Percentiles rank a stretch among this genome's conserved stretches.
Evolutionary conservation across 2,888 invertebrate species (phyloP).

Genomic region (Drosophila emarginata): DNA sequence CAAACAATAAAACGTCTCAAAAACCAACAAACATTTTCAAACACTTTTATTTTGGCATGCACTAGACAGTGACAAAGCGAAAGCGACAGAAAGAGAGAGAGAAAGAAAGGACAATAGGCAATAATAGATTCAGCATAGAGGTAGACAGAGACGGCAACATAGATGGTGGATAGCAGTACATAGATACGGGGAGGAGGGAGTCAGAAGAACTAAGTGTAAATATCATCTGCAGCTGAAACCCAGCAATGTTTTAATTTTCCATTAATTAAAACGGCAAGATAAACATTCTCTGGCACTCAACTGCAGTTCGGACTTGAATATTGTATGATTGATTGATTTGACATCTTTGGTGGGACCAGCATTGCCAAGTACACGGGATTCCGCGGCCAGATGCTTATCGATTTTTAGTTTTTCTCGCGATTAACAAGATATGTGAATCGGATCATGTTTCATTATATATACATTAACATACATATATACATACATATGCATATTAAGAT

Average conservation of each 20-base stretch:
- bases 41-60: slow-evolving; percentile 48
- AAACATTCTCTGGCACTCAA: slow-evolving; percentile 36
- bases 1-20: slow-evolving; percentile 35
- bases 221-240: slow-evolving; percentile 28
- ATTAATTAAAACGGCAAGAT: not conserved
- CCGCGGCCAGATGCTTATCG: slow-evolving; percentile 82
- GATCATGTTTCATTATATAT: slow-evolving; percentile 6
- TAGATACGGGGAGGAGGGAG: slow-evolving; percentile 5
- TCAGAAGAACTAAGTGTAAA: slow-evolving; percentile 9
- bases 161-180: not conserved
- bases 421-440: slow-evolving; percentile 3
- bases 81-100: slow-evolving; percentile 15
- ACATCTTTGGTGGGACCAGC: slow-evolving; percentile 65
- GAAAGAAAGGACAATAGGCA: slow-evolving; percentile 12
- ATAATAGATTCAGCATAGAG: not conserved
- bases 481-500: not conserved
- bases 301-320: not conserved
- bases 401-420: slow-evolving; percentile 51
- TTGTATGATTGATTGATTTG: slow-evolving; percentile 2
- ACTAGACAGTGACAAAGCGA: slow-evolving; percentile 31
- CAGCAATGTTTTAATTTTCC: slow-evolving; percentile 18
- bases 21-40: slow-evolving; percentile 19
- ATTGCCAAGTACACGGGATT: slow-evolving; percentile 83
- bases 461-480: slow-evolving; percentile 27
- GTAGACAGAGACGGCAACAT: not conserved